Percentiles rank a stretch among this genome's conserved stretches.
These are phyloP conservation scores for Poecile montanus DNA, from an alignment of 2,797 vertebrate genomes.

Conservation along the genomic window DNA sequence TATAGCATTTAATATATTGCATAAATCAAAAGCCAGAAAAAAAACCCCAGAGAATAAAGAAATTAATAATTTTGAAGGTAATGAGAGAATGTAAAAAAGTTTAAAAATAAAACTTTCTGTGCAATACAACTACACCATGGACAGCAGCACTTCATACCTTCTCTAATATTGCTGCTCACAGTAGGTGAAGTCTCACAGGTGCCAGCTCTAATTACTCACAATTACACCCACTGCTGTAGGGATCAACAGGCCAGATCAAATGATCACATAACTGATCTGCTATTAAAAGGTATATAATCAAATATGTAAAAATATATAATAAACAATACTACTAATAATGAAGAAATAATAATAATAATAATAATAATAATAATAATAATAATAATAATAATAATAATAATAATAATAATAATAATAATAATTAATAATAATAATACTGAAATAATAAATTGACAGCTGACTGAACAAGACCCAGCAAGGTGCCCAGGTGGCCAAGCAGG, in stretches of 20 bases:
- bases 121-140: background rate
- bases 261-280: background rate
- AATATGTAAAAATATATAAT: background rate
- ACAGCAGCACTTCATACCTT: background rate
- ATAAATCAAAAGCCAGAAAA: background rate
- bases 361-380: background rate
- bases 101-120: background rate
- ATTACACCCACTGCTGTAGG: background rate
- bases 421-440: too few relatives aligned
- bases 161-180: background rate
- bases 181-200: background rate
- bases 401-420: background rate
- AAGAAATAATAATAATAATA: background rate
- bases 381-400: too few relatives aligned
- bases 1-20: background rate
- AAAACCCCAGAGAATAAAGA: background rate
- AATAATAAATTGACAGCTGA: background rate
- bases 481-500: background rate
- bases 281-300: background rate
- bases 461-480: background rate
- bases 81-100: background rate
- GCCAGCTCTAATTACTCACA: background rate
- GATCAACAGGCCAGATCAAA: background rate
- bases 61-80: background rate
- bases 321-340: background rate